Base-by-base conservation (phyloP, 2,797 vertebrate species). In the Gymnoscopelus braueri region DNA sequence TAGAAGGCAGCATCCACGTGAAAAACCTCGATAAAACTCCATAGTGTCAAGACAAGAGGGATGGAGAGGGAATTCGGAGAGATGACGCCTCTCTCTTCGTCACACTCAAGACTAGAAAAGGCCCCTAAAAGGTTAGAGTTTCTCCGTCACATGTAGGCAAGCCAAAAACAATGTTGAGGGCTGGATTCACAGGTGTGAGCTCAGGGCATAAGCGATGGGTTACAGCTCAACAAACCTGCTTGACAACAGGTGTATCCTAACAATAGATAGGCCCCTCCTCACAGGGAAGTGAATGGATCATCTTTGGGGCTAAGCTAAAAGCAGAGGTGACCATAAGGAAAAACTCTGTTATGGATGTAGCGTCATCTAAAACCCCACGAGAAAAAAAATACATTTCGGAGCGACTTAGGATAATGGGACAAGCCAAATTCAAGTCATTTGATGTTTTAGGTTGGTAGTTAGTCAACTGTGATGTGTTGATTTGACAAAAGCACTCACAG, bases 181-280 rank as follows among this genome's bases (percentile, higher is more conserved):
- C 73, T 5, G 57, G 63, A 49, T 69, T 48, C 56, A 39, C 57
- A 57, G 8, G 10, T 44, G 63, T 55, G 5, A 32, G 19, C 2
- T 13, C 7, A 13, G 53, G 57, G 64, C 50, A 59, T 29, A 72
- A 26, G 14, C 55, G 23, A 54, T 24, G 23, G 51, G 52, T 23
- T 44, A 29, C 50, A 77, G 79, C 85, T 81, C 69, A 65, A 77
- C 82, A 59, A 88, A 92, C 90, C 84, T 67, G 88, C 85, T 82
- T 1, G 32, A 70, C 83, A 68, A 74, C 87, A 89, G 82, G 82
- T 87, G 80, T 39, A 80, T 69, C 52, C 63, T 65, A 78, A 91
- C 85, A 88, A 88, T 68, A 82, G 80, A 72, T 13, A 49, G 32
- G 58, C 63, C 55, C 2, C 10, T 59, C 69, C 70, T 49, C 8